Conservation (phyloP, 2,113 vertebrate genomes). For the Neopipo cinnamomea region DNA sequence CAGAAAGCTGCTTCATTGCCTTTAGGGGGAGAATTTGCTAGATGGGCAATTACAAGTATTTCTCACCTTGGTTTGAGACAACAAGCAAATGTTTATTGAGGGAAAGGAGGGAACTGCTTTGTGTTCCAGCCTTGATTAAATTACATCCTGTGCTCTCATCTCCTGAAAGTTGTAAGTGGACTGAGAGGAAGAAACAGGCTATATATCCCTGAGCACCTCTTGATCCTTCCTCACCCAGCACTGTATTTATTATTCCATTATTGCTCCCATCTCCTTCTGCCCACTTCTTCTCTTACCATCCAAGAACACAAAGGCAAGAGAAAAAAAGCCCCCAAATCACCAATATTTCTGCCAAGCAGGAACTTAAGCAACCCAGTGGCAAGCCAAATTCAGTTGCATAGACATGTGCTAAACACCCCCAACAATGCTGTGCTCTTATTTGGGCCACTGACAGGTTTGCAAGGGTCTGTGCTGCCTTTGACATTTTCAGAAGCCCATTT, state of each 20-base stretch:
- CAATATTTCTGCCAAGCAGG: not conserved
- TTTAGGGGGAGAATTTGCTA: not conserved
- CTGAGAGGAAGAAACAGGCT: not conserved
- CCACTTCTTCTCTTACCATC: not conserved
- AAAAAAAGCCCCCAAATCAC: not conserved
- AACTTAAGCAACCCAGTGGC: not conserved
- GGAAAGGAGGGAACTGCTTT: not conserved
- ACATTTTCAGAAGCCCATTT: not conserved
- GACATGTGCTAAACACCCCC: fast-evolving
- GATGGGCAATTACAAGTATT: not conserved
- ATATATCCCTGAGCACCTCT: not conserved
- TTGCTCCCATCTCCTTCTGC: not conserved
- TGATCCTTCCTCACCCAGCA: not conserved
- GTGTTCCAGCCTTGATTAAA: not conserved
- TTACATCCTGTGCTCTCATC: not conserved
- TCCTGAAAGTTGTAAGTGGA: not conserved
- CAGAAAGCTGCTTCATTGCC: not conserved
- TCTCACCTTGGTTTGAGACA: not conserved
- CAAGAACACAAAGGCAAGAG: not conserved
- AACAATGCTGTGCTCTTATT: not conserved
- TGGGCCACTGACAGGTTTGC: not conserved
- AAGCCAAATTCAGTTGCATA: not conserved
- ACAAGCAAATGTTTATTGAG: not conserved
- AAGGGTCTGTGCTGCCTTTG: not conserved
- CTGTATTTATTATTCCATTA: not conserved